phyloP scores from a whole-genome alignment of 2,888 invertebrate species.

The Andrena trimmerana region DNA sequence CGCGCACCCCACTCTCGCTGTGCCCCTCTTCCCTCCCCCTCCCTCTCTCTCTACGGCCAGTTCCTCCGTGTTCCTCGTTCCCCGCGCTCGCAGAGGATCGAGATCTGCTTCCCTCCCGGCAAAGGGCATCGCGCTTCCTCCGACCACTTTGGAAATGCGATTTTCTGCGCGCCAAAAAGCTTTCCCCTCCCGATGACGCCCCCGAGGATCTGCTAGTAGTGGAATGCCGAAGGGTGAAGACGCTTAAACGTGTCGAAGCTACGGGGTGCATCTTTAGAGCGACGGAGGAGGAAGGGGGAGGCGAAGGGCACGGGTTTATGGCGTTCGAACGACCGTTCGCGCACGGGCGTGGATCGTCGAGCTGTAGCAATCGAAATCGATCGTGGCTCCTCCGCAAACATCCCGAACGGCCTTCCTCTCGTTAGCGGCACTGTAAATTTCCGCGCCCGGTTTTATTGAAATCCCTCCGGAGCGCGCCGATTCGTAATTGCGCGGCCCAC shows the following conservation, averaged over 20 bases:
- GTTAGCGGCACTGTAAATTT: slow-evolving; percentile 53
- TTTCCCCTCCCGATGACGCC: neutral
- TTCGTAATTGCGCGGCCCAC: slow-evolving; percentile 46
- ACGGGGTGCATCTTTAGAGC: neutral
- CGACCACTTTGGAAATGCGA: slow-evolving; percentile 15
- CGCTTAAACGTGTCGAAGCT: slow-evolving; percentile 5
- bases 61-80: neutral
- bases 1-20: neutral
- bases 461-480: slow-evolving; percentile 46
- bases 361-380: slow-evolving; percentile 54
- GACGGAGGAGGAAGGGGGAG: neutral
- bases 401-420: slow-evolving; percentile 25
- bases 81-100: slow-evolving; percentile 2
- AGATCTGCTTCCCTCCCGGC: neutral
- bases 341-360: slow-evolving; percentile 11
- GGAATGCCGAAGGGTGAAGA: slow-evolving; percentile 28
- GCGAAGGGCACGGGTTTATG: slow-evolving; percentile 31
- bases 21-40: neutral
- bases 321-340: slow-evolving; percentile 35
- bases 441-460: slow-evolving; percentile 48
- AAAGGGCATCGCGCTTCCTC: neutral
- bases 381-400: slow-evolving; percentile 51
- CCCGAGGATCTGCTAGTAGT: neutral
- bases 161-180: neutral
- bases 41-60: neutral